A percentile compares a stretch with the other conserved stretches of the same genome.
Evolutionary conservation across 2,797 vertebrate species (phyloP).

Genomic region (Acanthis flammea): DNA sequence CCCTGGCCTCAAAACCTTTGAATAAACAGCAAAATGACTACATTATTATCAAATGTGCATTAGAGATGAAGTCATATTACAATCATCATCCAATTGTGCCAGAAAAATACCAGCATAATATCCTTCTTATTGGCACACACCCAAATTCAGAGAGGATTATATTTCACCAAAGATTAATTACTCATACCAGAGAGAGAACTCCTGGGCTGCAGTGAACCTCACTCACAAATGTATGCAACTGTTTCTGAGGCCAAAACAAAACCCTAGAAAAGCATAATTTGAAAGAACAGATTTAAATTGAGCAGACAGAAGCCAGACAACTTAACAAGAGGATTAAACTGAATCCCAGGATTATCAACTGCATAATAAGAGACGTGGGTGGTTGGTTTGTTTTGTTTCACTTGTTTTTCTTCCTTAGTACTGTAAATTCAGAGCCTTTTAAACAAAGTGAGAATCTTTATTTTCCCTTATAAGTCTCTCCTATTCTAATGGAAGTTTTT

Average conservation of each 20-base stretch:
- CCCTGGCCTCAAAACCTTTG: slow-evolving; percentile 11
- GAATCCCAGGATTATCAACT: slow-evolving; percentile 16
- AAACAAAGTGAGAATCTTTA: not conserved
- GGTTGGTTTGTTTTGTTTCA: not conserved
- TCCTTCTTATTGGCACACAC: not conserved
- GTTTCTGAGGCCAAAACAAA: not conserved
- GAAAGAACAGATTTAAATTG: slow-evolving; percentile 18
- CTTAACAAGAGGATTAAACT: slow-evolving; percentile 48
- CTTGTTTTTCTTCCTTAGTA: not conserved
- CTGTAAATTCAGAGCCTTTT: not conserved
- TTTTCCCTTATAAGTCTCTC: not conserved
- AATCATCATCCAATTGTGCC: not conserved
- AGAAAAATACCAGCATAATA: slow-evolving; percentile 3
- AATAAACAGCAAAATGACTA: slow-evolving; percentile 27
- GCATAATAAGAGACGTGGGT: not conserved
- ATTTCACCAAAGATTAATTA: not conserved
- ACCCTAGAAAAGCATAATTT: not conserved
- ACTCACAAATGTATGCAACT: not conserved
- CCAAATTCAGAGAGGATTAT: not conserved
- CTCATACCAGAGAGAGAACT: not conserved
- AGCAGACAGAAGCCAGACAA: slow-evolving; percentile 16
- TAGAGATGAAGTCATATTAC: not conserved
- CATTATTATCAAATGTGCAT: not conserved
- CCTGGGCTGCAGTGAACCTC: not conserved
- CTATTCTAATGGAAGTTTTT: not conserved